Evolutionary conservation across 2,797 vertebrate genomes (phyloP), one percentile per base, ranked within the genome.

Genomic region (Melanotaenia parkinsoni): DNA sequence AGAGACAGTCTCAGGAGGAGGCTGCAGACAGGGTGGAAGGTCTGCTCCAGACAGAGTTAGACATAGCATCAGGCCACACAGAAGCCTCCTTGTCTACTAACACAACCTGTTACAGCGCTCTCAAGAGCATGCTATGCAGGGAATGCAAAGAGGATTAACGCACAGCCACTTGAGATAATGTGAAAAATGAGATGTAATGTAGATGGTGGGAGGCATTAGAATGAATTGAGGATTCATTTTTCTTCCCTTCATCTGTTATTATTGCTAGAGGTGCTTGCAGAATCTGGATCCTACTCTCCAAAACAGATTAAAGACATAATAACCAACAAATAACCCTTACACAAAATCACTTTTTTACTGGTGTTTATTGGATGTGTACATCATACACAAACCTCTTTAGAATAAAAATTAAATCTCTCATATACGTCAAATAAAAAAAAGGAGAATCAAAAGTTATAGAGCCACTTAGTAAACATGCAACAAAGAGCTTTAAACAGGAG

Each of bases 361-460:
- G 59, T 77, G 66, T 92, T 91, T 87, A 92, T 92, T 92, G 86
- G 80, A 64, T 77, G 86, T 92, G 88, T 85, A 85, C 85, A 81
- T 86, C 58, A 91, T 87, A 94, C 82, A 93, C 89, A 89, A 88
- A 87, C 72, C 2, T 93, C 83, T 94, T 94, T 88, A 90, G 91
- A 91, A 90, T 92, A 89, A 89, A 94, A 87, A 75, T 61, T 62
- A 84, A 87, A 88, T 82, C 73, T 92, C 76, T 90, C 74, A 72
- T 84, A 73, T 77, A 81, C 72, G 72, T 72, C 62, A 77, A 73
- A 80, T 70, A 45, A 67, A 70, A 63, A 63, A 71, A 72, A 71
- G 28, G 37, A 81, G 61, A 71, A 76, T 85, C 54, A 70, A 73
- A 83, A 87, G 77, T 85, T 74, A 87, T 30, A 59, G 76, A 90